Evolutionary conservation across 2,797 vertebrate genomes (phyloP).

Genomic region (Tapera naevia): DNA sequence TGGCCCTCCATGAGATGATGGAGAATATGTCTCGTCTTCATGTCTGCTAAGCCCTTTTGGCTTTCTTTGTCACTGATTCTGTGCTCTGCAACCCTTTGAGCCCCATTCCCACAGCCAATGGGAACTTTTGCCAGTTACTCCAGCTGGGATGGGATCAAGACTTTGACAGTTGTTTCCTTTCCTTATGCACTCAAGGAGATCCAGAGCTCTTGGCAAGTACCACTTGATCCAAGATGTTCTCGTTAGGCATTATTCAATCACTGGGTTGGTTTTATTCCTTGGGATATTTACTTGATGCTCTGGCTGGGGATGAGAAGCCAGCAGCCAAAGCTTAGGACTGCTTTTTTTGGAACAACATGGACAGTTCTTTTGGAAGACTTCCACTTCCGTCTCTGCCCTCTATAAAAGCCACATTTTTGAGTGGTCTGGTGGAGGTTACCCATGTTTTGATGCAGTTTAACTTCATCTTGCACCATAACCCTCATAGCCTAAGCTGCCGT

Average conservation of each 20-base stretch:
- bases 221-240: rapidly evolving
- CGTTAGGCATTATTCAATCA: rapidly evolving
- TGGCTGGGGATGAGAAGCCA: background rate
- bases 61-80: background rate
- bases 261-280: background rate
- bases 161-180: background rate
- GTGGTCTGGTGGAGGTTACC: background rate
- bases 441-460: rapidly evolving
- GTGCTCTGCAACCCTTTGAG: background rate
- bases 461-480: background rate
- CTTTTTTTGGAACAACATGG: background rate
- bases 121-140: background rate
- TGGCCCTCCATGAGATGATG: rapidly evolving
- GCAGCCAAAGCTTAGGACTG: background rate
- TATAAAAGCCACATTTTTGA: background rate
- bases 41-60: background rate
- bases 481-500: rapidly evolving
- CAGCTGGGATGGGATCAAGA: background rate
- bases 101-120: background rate
- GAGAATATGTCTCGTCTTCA: background rate
- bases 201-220: background rate
- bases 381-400: rapidly evolving
- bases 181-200: rapidly evolving
- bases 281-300: background rate
- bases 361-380: background rate